These are phyloP conservation scores for Phenganax marumi DNA, from an alignment of 92 coral and sea anemone species.

Conservation along the genomic window DNA sequence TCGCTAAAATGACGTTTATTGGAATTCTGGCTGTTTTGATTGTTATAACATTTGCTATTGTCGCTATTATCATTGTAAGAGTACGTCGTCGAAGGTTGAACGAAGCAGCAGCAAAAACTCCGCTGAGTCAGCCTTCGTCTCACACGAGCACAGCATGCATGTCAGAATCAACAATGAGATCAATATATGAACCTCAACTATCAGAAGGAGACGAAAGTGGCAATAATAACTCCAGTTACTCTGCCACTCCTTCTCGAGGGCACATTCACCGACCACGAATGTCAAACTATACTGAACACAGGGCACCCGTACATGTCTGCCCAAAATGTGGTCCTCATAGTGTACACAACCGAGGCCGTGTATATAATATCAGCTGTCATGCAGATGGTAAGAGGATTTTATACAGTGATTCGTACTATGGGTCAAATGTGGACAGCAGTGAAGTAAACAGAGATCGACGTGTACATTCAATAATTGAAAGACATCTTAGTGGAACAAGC, in stretches of 20 bases:
- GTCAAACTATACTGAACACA: slow-evolving; percentile 18
- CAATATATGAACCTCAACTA: slow-evolving; percentile 43
- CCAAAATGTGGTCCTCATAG: slow-evolving; percentile 17
- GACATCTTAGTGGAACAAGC: slow-evolving; percentile 13
- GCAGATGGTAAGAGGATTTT: slow-evolving; percentile 16
- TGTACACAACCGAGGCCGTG: neutral
- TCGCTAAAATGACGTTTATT: slow-evolving; percentile 75
- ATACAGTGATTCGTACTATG: slow-evolving; percentile 8
- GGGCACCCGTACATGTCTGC: slow-evolving; percentile 29
- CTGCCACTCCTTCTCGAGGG: neutral
- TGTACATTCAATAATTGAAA: slow-evolving; percentile 19
- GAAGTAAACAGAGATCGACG: neutral
- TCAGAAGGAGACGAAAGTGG: slow-evolving; percentile 35
- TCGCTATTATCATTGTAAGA: slow-evolving; percentile 71
- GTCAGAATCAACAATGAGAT: slow-evolving; percentile 83
- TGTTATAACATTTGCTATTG: slow-evolving; percentile 66
- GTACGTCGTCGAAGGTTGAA: slow-evolving; percentile 65
- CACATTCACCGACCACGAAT: slow-evolving; percentile 12
- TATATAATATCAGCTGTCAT: neutral
- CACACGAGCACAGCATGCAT: slow-evolving; percentile 88
- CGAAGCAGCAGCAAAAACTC: slow-evolving; percentile 2
- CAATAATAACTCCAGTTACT: neutral
- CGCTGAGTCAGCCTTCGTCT: slow-evolving; percentile 50
- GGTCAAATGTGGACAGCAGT: neutral
- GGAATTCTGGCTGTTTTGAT: slow-evolving; percentile 75